phyloP scores from a whole-genome alignment of 2,797 vertebrate genomes.

The Melanotaenia nigrans region DNA sequence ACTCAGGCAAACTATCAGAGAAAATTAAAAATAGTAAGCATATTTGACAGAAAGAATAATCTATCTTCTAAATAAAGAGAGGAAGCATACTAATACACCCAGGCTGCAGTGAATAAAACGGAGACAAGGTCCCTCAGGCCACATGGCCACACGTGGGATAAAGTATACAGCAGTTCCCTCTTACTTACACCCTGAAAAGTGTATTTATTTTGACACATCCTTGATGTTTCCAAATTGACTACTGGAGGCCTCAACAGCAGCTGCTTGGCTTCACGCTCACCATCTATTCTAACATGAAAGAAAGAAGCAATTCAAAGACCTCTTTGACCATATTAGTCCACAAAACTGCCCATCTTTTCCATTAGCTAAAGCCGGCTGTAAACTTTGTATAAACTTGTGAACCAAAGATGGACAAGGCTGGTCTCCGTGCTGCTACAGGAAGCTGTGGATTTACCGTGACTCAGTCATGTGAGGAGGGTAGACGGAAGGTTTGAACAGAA shows the following conservation, averaged over 20 bases:
- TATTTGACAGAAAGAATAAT: conserved; percentile 19
- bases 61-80: conserved; percentile 29
- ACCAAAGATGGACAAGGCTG: conserved; percentile 47
- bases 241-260: conserved; percentile 65
- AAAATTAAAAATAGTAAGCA: conserved; percentile 27
- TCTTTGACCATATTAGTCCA: conserved; percentile 82
- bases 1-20: conserved; percentile 34
- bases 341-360: conserved; percentile 69
- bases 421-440: conserved; percentile 44
- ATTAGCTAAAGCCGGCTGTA: conserved; percentile 69
- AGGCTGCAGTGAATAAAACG: conserved; percentile 27
- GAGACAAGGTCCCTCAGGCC: conserved; percentile 34
- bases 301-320: conserved; percentile 57
- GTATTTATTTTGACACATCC: conserved; percentile 81
- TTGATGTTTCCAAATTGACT: conserved; percentile 77
- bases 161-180: conserved; percentile 62
- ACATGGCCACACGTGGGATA: conserved; percentile 62
- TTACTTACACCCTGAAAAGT: conserved; percentile 44
- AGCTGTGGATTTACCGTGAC: conserved; percentile 24
- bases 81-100: conserved; percentile 14
- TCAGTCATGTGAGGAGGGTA: conserved; percentile 7
- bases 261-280: conserved; percentile 69
- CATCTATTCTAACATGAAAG: conserved; percentile 61
- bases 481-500: conserved; percentile 10
- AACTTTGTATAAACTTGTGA: conserved; percentile 67